Evolutionary conservation across 2,113 vertebrate species (phyloP).

Genomic region (Mormoops blainvillei): DNA sequence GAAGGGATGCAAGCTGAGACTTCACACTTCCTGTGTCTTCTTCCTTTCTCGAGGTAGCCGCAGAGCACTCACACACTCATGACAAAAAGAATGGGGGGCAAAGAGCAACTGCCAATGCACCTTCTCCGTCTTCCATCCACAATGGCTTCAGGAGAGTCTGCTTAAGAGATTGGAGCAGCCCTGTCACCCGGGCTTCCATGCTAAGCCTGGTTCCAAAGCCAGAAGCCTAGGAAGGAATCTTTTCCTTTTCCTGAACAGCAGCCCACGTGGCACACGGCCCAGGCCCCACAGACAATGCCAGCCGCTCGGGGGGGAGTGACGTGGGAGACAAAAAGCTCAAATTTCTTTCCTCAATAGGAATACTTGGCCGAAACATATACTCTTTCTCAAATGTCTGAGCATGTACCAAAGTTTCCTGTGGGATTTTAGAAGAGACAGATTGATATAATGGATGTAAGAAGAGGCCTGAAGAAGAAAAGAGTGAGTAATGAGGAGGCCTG

Average conservation of each 20-base stretch:
- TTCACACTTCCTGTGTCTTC: not conserved
- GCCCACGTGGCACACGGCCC: fast-evolving
- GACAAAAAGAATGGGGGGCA: not conserved
- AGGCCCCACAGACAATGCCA: not conserved
- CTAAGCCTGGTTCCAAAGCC: not conserved
- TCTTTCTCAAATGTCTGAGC: not conserved
- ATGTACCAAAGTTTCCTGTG: not conserved
- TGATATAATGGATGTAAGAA: not conserved
- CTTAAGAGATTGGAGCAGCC: not conserved
- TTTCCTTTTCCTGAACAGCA: not conserved
- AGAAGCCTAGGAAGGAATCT: not conserved
- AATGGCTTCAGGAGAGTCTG: not conserved
- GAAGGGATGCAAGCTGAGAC: not conserved
- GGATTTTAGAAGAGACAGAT: not conserved
- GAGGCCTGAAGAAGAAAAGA: not conserved
- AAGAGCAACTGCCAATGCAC: not conserved
- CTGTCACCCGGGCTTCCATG: not conserved
- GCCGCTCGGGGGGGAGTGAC: fast-evolving
- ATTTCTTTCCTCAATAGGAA: not conserved
- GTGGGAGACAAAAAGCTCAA: not conserved
- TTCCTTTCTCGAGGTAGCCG: not conserved
- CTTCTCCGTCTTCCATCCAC: not conserved
- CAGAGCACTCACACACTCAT: not conserved
- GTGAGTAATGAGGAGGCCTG: not conserved
- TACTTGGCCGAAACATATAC: not conserved